Base-by-base conservation (phyloP, 2,888 invertebrate species). In the Dione juno region DNA sequence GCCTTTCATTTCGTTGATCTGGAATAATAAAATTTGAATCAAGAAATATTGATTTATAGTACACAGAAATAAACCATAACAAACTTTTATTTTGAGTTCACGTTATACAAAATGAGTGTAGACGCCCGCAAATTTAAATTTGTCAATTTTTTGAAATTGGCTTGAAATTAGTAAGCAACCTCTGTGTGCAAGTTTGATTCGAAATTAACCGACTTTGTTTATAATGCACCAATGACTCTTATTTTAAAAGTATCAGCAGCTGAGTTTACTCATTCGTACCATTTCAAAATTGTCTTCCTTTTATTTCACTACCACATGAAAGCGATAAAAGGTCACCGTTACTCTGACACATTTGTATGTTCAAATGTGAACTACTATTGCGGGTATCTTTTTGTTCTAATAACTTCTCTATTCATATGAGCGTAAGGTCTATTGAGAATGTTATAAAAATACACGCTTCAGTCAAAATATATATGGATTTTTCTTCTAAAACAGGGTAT, bases 261-360 rank as follows among this genome's bases (percentile, higher is more conserved):
- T 28, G 50, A 35, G 50, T 40, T 50, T 13, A 64, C 50, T 19
- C 16, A 50, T 64, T 50, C 50, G 10, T 64, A 37, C 19, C 16
- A 48, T 50, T 64, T 50, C 5, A 50, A 50, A 64, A 16, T 16
- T 13, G 35, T 11, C 21, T 40, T 57, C 35, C n/a, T 67, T 59
- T 61, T 35, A 50, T 50, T 16, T 13, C 19, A 43, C 7, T 35
- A 67, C 13, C 35, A 61, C 43, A 59, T 28, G 41, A 61, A 63
- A 43, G 14, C 61, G 53, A 61, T 53, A 63, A 53, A 63, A 63
- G 43, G 67, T 53, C 59, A 19, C 52, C 61, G 35, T 50, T 50
- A 59, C 61, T 35, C 35, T 53, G 53, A 53, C 67, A 53, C 54
- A 54, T 37, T 6, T 37, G 54, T 37, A 61, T 41, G 53, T 35